Conservation (phyloP, 2,113 vertebrate species). For the Periophthalmodon schlosseri region DNA sequence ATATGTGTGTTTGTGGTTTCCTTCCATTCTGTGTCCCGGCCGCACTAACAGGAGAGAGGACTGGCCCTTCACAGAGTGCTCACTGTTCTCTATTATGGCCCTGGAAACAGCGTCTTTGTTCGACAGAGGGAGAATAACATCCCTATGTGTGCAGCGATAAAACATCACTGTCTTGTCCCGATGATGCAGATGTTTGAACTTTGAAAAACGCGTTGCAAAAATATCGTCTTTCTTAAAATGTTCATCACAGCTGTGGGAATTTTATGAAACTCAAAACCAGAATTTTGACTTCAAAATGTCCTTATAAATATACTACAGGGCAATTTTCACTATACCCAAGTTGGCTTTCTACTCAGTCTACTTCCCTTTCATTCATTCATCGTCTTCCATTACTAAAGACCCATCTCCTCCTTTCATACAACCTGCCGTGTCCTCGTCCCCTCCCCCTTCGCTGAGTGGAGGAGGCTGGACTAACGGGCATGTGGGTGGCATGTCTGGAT, state of each 20-base stretch:
- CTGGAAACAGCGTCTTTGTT: slow-evolving; percentile 73
- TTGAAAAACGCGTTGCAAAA: neutral
- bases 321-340: neutral
- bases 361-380: slow-evolving; percentile 29
- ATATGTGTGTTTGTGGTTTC: neutral
- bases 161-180: neutral
- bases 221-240: neutral
- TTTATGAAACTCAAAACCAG: neutral
- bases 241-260: neutral
- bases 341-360: slow-evolving; percentile 12
- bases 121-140: slow-evolving; percentile 38
- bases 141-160: slow-evolving; percentile 33
- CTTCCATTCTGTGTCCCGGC: slow-evolving; percentile 67
- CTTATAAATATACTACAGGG: neutral
- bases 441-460: slow-evolving; percentile 47
- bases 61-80: slow-evolving; percentile 65
- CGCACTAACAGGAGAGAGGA: slow-evolving; percentile 54
- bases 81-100: slow-evolving; percentile 57
- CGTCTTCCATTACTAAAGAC: slow-evolving; percentile 22
- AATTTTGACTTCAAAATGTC: neutral
- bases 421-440: slow-evolving; percentile 31
- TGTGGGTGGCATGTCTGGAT: slow-evolving; percentile 67
- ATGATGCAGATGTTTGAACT: slow-evolving; percentile 8
- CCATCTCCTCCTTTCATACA: neutral
- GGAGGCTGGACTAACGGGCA: slow-evolving; percentile 48